phyloP scores from a whole-genome alignment of 2,888 invertebrate genomes.

The Drosophila infuscata region DNA sequence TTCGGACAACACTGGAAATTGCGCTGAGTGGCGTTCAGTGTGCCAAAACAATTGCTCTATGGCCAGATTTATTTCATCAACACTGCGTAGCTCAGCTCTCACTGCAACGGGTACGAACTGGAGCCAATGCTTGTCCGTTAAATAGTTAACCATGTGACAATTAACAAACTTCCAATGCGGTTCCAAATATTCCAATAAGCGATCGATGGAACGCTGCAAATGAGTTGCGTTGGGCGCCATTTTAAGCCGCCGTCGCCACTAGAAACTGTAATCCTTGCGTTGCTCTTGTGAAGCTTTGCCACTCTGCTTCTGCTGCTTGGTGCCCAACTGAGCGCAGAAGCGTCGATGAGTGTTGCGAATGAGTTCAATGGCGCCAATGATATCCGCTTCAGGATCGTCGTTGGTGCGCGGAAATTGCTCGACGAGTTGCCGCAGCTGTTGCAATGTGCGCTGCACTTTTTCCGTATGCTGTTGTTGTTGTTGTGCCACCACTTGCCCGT shows the following conservation, averaged over 20 bases:
- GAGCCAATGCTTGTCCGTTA: constrained; percentile 89
- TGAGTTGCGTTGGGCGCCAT: constrained; percentile 47
- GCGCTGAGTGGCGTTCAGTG: background rate
- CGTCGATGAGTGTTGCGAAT: constrained; percentile 90
- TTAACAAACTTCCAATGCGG: constrained; percentile 88
- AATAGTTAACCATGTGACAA: constrained; percentile 92
- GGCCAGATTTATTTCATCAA: constrained; percentile 84
- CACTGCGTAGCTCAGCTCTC: constrained; percentile 85
- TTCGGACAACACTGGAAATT: constrained; percentile 50
- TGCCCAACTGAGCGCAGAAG: constrained; percentile 87
- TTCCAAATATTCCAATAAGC: constrained; percentile 86
- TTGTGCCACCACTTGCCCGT: constrained; percentile 87
- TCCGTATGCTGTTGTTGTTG: constrained; percentile 86
- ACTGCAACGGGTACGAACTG: constrained; percentile 87
- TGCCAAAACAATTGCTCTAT: constrained; percentile 86
- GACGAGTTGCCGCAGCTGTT: constrained; percentile 87
- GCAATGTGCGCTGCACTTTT: constrained; percentile 86
- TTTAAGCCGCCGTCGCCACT: constrained; percentile 26
- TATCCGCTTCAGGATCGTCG: constrained; percentile 88
- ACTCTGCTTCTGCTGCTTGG: constrained; percentile 46
- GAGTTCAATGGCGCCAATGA: constrained; percentile 87
- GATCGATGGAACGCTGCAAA: constrained; percentile 85
- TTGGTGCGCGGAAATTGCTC: constrained; percentile 89
- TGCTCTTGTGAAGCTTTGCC: constrained; percentile 20
- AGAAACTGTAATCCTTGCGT: constrained; percentile 76